A percentile compares a stretch with the other conserved stretches of the same genome.
Evolutionary conservation across 2,113 vertebrate species (phyloP).

Genomic region (Rhynchopsitta pachyrhyncha): DNA sequence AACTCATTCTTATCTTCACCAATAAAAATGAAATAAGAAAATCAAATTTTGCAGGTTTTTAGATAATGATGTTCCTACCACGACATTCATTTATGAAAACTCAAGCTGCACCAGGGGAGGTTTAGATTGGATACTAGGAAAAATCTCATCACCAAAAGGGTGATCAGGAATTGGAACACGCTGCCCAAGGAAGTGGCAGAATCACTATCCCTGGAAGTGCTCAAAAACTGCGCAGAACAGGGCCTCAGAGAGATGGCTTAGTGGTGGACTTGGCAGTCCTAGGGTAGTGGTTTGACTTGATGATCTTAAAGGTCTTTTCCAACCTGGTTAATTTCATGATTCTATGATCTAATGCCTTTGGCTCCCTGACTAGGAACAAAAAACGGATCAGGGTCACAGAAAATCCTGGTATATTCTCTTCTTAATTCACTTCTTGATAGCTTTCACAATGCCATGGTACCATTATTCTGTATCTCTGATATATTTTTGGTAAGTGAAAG

Average conservation of each 20-base stretch:
- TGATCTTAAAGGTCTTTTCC: neutral
- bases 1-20: conserved; percentile 43
- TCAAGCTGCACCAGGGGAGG: neutral
- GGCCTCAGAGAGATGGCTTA: neutral
- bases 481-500: neutral
- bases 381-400: neutral
- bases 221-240: neutral
- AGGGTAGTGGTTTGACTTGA: neutral
- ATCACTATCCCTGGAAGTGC: neutral
- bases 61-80: conserved; percentile 39
- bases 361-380: neutral
- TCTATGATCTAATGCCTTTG: neutral
- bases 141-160: neutral
- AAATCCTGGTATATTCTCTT: neutral
- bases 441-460: neutral
- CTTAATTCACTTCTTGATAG: neutral
- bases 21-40: conserved; percentile 73
- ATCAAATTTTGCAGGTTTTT: conserved; percentile 67
- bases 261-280: neutral
- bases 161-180: neutral
- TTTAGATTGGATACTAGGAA: neutral
- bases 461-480: neutral
- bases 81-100: conserved; percentile 36
- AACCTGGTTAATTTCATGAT: neutral
- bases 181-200: neutral